Evolutionary conservation across 2,113 vertebrate genomes (phyloP).

Genomic region (Alligator mississippiensis): DNA sequence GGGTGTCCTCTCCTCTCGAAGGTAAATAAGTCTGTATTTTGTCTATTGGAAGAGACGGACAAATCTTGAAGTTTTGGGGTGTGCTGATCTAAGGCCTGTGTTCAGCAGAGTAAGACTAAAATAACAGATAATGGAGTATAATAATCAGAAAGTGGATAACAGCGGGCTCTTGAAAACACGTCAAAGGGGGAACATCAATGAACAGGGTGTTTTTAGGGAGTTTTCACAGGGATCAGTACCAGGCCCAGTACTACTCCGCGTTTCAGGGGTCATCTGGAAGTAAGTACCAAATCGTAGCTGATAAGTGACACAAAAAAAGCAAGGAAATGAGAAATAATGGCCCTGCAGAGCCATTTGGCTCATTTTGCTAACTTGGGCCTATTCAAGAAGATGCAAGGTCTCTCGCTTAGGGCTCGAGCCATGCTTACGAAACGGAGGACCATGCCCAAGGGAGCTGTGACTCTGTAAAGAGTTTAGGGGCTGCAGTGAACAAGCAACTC

Average conservation of each 20-base stretch:
- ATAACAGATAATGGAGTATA: not conserved
- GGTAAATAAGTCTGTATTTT: constrained; percentile 51
- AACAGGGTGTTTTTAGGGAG: constrained; percentile 27
- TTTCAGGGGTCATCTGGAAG: constrained; percentile 59
- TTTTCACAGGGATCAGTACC: constrained; percentile 3
- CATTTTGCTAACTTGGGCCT: not conserved
- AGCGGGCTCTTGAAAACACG: constrained; percentile 58
- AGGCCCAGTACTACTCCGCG: constrained; percentile 41
- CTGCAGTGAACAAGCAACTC: not conserved
- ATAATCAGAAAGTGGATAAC: constrained; percentile 43
- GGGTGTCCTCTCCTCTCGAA: not conserved
- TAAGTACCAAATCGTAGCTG: constrained; percentile 23
- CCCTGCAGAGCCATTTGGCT: constrained; percentile 31
- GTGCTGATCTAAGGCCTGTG: not conserved
- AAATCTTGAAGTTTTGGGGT: constrained; percentile 28
- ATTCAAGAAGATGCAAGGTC: too few relatives aligned
- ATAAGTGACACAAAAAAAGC: constrained; percentile 65
- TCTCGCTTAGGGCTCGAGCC: too few relatives aligned
- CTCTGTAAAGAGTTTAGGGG: too few relatives aligned
- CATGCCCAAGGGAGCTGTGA: too few relatives aligned
- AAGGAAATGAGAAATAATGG: not conserved
- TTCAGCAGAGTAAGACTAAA: constrained; percentile 9
- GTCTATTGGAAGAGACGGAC: constrained; percentile 46
- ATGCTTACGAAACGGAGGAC: too few relatives aligned
- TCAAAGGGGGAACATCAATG: constrained; percentile 51